These are phyloP conservation scores for Melanotaenia duboulayi DNA, from an alignment of 2,113 vertebrate genomes.

Conservation along the genomic window DNA sequence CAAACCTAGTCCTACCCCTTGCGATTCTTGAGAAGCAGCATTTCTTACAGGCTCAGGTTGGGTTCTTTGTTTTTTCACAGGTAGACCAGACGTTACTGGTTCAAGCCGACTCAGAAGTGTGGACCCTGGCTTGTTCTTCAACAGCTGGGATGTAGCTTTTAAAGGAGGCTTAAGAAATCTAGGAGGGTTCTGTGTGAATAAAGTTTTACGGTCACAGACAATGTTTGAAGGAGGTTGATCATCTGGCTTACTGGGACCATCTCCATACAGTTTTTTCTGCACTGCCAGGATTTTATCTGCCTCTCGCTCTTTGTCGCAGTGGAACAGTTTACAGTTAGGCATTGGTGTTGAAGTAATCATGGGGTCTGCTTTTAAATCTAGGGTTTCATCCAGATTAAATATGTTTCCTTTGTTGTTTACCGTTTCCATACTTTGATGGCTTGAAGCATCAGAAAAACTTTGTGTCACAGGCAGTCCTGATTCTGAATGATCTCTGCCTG, in stretches of 20 bases:
- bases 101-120: conserved; percentile 14
- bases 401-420: conserved; percentile 17
- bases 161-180: conserved; percentile 19
- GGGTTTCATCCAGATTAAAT: conserved; percentile 58
- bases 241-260: background rate
- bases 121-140: conserved; percentile 39
- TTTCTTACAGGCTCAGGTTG: conserved; percentile 32
- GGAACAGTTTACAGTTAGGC: conserved; percentile 24
- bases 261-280: conserved; percentile 48
- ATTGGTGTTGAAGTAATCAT: conserved; percentile 69
- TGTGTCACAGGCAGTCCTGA: background rate
- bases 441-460: background rate
- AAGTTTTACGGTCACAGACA: conserved; percentile 44
- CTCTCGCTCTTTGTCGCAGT: background rate
- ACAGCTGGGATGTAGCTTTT: conserved; percentile 33
- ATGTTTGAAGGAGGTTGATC: conserved; percentile 45
- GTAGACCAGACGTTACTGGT: background rate
- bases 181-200: conserved; percentile 1
- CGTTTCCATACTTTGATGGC: background rate
- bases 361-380: conserved; percentile 42
- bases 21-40: conserved; percentile 10
- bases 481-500: conserved; percentile 22
- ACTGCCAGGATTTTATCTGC: background rate
- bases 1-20: conserved; percentile 47
- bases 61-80: conserved; percentile 32